Evolutionary conservation across 2,888 invertebrate genomes (phyloP), one percentile per base, ranked within the genome.

Genomic region (Aromia moschata): DNA sequence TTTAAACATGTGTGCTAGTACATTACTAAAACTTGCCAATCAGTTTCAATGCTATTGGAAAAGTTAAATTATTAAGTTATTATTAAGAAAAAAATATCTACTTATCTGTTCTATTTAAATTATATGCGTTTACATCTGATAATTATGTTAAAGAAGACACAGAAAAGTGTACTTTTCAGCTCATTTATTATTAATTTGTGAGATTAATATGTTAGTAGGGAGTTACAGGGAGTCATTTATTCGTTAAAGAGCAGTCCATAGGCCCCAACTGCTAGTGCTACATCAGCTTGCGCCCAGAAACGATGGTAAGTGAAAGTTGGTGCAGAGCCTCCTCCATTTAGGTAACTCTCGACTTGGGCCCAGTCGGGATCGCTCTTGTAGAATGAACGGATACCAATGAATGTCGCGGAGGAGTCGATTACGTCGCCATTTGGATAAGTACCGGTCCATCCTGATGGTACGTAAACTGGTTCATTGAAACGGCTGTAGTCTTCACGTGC

Each of bases 241-340:
- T 70, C 70, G 43, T 70, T 55, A 40, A 70, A 70, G 10, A 70
- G 53, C 30, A 70, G 44, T 44, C 65, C 67, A 41, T 70, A 70
- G 33, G 66, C 60, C 33, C 69, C 70, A 40, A 63, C 56, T 9
- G 68, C 68, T 5, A 70, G 44, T 14, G 70, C 70, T 37, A 70
- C 61, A 36, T 70, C 70, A 45, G 70, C 58, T 49, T 70, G 70
- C 49, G 68, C 60, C 70, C 70, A 70, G 62, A 70, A 70, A 46
- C 70, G 61, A 58, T 70, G 70, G 57, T 68, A 70, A 20, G 60
- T 62, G 53, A 70, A 67, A 1, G 17, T 54, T 11, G 70, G 70
- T 20, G 46, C 61, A 10, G 61, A 33, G 9, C 70, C 70, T 17
- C 70, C 70, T 17, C 70, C 70, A 37, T 67, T 67, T 33, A 70